Base-by-base conservation (phyloP, 2,888 invertebrate genomes). In the Seladonia tumulorum region DNA sequence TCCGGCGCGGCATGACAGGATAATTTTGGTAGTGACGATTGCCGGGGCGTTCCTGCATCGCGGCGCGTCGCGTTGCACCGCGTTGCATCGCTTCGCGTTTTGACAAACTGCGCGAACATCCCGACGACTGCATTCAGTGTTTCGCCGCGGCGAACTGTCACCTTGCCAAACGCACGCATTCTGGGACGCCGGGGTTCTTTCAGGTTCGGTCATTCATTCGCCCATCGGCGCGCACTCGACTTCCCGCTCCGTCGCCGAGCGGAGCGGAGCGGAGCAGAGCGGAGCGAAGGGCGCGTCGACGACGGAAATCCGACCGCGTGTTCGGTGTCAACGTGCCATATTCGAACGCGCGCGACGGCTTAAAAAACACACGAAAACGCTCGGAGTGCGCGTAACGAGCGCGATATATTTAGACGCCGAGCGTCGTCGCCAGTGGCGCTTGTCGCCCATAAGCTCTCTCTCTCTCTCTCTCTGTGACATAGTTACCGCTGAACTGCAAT, bases 341-440 rank as follows among this genome's bases (percentile, higher is more conserved):
- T 79, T 53, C 72, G 53, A 63, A 25, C 76, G 63, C 53, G 63
- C 53, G 29, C 71, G 71, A 22, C 66, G 63, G 12, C 80, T 86
- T 83, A 87, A 87, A 86, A 86, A 88, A 91, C 86, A 70, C 76
- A 88, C 86, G 90, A 90, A 92, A 90, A 91, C 83, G 82, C 5
- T 86, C 85, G 60, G 78, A 88, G 88, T 87, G 82, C 83, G 83
- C 87, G 89, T 83, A 89, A 89, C 89, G 87, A 89, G 84, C 85
- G 76, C 77, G 93, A 81, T 93, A 93, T 92, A 93, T 93, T 93
- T 93, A 93, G 93, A 92, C 88, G 84, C 71, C 76, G 80, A 86
- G 86, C 88, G 88, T 88, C 89, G 87, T 86, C 90, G 88, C 87
- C 78, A 88, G 71, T 76, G 77, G 83, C 89, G 88, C 89, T 85